Evolutionary conservation across 2,113 vertebrate species (phyloP).

Genomic region (Eurypyga helias): DNA sequence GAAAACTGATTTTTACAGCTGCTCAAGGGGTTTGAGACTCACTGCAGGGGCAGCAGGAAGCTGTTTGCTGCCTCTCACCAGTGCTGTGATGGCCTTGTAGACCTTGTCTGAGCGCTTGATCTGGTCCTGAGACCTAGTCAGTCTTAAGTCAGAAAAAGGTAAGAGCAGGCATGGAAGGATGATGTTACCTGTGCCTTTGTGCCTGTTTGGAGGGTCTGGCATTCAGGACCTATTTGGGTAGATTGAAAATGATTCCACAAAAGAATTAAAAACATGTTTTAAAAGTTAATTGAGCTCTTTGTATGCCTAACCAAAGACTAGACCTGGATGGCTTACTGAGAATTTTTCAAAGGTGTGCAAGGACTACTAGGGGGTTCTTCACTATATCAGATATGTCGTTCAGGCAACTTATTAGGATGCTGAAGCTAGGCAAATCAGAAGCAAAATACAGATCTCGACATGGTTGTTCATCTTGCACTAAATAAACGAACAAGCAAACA

Average conservation of each 20-base stretch:
- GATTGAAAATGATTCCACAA: not conserved
- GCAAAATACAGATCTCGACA: not conserved
- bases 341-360: not conserved
- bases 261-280: not conserved
- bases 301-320: not conserved
- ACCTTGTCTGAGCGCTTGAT: not conserved
- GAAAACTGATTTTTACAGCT: not conserved
- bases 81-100: not conserved
- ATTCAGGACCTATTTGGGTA: not conserved
- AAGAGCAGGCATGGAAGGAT: not conserved
- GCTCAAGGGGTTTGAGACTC: not conserved
- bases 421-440: not conserved
- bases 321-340: not conserved
- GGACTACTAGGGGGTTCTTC: not conserved
- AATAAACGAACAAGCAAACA: not conserved
- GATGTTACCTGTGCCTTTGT: not conserved
- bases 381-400: rapidly evolving
- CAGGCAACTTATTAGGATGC: not conserved
- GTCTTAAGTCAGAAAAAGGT: not conserved
- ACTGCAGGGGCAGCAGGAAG: not conserved
- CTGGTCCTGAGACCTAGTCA: not conserved
- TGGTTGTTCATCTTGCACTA: not conserved
- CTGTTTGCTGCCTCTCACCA: not conserved
- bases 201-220: not conserved
- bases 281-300: not conserved